Base-by-base conservation (phyloP, 1,140 invertebrate species). In the Tetramorium simillimum region DNA sequence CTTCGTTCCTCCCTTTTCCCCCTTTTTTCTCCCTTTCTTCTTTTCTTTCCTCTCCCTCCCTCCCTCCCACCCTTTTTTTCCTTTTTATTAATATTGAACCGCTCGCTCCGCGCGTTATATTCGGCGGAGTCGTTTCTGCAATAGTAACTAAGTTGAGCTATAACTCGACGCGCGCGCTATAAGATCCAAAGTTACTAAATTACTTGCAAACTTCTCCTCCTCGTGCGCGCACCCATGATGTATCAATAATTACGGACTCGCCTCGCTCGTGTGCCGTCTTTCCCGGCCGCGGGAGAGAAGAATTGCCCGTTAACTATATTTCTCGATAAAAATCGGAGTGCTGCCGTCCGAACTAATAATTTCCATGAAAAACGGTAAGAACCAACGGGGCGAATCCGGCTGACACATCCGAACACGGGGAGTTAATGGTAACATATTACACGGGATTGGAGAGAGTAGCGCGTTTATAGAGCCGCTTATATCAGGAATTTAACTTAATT, bases 101-200 rank as follows among this genome's bases (percentile, higher is more conserved):
- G 69, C 80, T 82, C 67, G 77, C 46, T 81, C 21, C 21, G 40
- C 80, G 40, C 80, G 80, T 84, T 75, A 81, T 81, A 70, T 81
- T 84, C 53, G 80, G 69, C 69, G 80, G 69, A 84, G 69, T 84
- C 80, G 69, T 84, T 84, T 60, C 80, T 84, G 69, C 80, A 84
- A 84, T 84, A 73, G 80, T 84, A 84, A 84, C 80, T 84, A 84
- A 84, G 51, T 84, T 84, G 53, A 84, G 80, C 80, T 84, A 84
- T 84, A 84, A 84, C 80, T 84, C 80, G 80, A 84, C 80, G 80
- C 53, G 69, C 80, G 80, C 63, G 51, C 67, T 84, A 49, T 75
- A 84, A 84, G 80, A 84, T 84, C 80, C 53, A 84, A 84, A 84
- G 80, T 84, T 84, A 84, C 80, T 84, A 84, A 84, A 84, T 84